Conservation (phyloP, 2,113 vertebrate species). For the Peromyscus maniculatus region DNA sequence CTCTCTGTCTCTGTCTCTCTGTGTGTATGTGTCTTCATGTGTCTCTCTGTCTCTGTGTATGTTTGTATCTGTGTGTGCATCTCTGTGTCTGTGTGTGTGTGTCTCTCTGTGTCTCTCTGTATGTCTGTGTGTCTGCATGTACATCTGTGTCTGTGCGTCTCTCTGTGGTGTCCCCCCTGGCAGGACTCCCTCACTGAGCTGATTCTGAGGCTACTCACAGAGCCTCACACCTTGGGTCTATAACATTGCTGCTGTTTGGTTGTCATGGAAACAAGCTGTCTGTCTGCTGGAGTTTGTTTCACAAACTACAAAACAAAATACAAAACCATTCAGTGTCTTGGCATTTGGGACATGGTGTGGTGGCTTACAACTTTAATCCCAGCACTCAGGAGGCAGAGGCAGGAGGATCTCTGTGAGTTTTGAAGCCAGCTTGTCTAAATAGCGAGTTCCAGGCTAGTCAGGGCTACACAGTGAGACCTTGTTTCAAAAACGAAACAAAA, state of each 20-base stretch:
- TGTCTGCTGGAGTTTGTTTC: not conserved
- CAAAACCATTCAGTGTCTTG: not conserved
- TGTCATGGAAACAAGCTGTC: not conserved
- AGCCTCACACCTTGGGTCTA: not conserved
- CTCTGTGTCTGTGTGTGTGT: accelerated
- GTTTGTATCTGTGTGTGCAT: accelerated
- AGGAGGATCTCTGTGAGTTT: no score
- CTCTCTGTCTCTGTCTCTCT: not conserved
- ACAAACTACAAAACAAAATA: not conserved
- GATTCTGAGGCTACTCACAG: accelerated
- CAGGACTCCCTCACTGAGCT: not conserved
- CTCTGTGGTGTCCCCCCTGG: not conserved
- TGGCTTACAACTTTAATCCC: not conserved
- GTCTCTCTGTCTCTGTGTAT: not conserved
- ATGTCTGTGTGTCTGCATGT: accelerated
- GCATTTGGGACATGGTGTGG: not conserved
- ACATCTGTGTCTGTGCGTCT: not conserved
- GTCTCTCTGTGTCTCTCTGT: not conserved
- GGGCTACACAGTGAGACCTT: not conserved
- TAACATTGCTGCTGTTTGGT: accelerated
- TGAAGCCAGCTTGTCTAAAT: no score
- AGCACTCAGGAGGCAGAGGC: no score
- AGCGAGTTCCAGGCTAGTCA: no score
- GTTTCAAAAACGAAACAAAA: not conserved
- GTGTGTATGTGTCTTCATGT: accelerated